Conservation (phyloP, 2,113 vertebrate species). For the Dasyurus viverrinus region DNA sequence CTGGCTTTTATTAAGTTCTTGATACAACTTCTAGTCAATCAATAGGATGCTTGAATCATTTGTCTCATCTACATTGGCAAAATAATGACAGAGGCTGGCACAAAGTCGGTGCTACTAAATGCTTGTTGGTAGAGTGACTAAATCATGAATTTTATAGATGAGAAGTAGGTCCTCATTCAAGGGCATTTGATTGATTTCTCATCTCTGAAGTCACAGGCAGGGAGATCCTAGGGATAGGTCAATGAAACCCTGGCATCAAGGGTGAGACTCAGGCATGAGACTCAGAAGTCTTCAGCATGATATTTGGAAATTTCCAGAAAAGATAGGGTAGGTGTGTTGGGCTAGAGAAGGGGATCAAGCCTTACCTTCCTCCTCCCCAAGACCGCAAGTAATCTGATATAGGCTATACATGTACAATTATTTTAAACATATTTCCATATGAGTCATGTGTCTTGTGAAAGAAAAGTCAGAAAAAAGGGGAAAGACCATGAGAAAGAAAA, state of each 20-base stretch:
- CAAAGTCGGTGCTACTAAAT: too few relatives aligned
- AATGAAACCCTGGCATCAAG: not conserved
- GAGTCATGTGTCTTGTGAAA: too few relatives aligned
- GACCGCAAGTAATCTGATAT: too few relatives aligned
- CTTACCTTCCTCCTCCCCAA: too few relatives aligned
- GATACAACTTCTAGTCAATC: not conserved
- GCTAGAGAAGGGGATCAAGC: not conserved
- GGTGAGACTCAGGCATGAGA: too few relatives aligned
- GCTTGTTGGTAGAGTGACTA: not conserved
- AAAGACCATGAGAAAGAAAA: too few relatives aligned
- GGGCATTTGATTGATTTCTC: not conserved
- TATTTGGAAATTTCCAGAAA: not conserved
- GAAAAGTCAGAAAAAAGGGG: too few relatives aligned
- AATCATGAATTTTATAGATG: not conserved
- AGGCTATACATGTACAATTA: too few relatives aligned
- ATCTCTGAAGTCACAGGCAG: too few relatives aligned
- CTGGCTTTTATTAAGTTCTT: not conserved
- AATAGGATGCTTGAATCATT: not conserved
- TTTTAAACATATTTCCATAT: too few relatives aligned
- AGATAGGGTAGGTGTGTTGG: not conserved
- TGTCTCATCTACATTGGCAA: not conserved
- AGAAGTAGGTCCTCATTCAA: not conserved
- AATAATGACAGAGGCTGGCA: not conserved
- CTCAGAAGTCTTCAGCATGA: not conserved
- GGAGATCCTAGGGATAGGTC: too few relatives aligned